phyloP scores from a whole-genome alignment of 2,113 vertebrate species.

The Oriolus oriolus region DNA sequence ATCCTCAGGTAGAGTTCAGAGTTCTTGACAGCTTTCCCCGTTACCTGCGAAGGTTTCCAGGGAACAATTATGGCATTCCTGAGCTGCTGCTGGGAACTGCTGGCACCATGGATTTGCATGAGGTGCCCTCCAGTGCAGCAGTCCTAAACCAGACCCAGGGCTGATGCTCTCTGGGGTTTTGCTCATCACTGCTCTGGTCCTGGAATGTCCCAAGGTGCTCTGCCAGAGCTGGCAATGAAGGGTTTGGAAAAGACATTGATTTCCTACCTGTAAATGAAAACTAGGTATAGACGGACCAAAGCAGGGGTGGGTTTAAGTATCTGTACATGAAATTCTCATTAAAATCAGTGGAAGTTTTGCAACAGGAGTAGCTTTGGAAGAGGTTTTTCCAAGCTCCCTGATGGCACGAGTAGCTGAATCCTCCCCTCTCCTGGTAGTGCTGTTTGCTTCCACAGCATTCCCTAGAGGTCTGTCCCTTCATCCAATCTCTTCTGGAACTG shows the following conservation, averaged over 20 bases:
- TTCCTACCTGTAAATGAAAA: not conserved
- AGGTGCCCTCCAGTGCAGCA: not conserved
- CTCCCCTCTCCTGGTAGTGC: not conserved
- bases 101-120: not conserved
- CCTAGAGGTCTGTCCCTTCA: not conserved
- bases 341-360: not conserved
- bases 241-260: not conserved
- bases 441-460: not conserved
- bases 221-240: not conserved
- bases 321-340: not conserved
- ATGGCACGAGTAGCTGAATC: not conserved
- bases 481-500: not conserved
- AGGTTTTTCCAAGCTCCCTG: not conserved
- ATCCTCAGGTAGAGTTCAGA: too few relatives aligned
- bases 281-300: not conserved
- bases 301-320: not conserved
- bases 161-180: not conserved
- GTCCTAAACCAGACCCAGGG: not conserved
- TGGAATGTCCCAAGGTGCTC: not conserved
- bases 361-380: not conserved
- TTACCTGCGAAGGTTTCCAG: not conserved
- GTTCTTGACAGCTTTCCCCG: not conserved
- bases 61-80: not conserved
- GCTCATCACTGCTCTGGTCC: accelerated
- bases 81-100: not conserved